These are phyloP conservation scores for Pogoniulus pusillus DNA, from an alignment of 2,797 vertebrate genomes.

Conservation along the genomic window DNA sequence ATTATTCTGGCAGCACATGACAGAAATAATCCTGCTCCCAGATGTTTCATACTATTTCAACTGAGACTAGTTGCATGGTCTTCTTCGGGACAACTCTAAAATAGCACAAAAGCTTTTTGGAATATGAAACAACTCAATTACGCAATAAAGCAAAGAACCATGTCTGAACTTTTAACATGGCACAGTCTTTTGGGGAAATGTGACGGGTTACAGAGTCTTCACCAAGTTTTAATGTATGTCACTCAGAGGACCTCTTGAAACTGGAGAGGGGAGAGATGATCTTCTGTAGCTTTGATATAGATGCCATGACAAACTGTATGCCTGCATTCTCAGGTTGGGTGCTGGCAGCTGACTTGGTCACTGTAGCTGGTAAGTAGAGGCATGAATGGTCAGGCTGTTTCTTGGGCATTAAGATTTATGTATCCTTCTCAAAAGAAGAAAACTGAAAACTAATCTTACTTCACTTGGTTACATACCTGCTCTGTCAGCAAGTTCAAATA, in stretches of 20 bases:
- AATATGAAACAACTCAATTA: neutral
- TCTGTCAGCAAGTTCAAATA: neutral
- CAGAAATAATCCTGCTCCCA: constrained; percentile 76
- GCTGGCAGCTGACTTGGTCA: neutral
- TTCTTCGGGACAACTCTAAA: constrained; percentile 54
- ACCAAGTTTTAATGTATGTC: neutral
- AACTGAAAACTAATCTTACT: neutral
- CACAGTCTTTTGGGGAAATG: neutral
- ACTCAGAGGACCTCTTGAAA: neutral
- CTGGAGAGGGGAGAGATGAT: neutral
- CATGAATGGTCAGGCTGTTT: neutral
- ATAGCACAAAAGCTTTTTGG: constrained; percentile 16
- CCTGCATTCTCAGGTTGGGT: neutral
- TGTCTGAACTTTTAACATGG: neutral
- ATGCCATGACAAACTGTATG: neutral
- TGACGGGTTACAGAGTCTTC: neutral
- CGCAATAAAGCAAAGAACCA: neutral
- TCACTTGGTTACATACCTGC: neutral
- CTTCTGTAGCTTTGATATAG: neutral
- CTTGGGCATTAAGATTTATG: neutral
- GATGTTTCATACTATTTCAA: constrained; percentile 72
- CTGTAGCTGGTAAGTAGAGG: no score
- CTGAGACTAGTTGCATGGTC: constrained; percentile 55
- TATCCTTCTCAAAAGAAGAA: neutral
- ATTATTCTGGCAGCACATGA: constrained; percentile 77